These are phyloP conservation scores for Coturnix japonica DNA, from an alignment of 2,113 vertebrate genomes.

Conservation along the genomic window DNA sequence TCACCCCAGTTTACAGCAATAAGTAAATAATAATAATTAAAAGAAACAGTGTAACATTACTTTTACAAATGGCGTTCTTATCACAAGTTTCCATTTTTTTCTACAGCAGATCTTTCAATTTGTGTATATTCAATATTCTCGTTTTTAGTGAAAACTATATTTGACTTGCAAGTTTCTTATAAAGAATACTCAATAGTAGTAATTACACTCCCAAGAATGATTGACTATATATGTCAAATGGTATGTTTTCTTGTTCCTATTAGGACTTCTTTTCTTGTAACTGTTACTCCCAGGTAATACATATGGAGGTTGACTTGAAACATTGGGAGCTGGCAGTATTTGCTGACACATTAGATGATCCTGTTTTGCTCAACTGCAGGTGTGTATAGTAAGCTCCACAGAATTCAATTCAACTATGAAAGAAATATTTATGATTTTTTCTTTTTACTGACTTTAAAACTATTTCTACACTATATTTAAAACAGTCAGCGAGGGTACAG, in stretches of 20 bases:
- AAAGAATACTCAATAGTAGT: background rate
- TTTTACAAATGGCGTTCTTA: background rate
- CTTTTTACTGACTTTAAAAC: background rate
- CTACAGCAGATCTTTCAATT: background rate
- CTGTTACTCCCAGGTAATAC: background rate
- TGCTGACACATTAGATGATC: background rate
- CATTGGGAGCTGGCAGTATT: background rate
- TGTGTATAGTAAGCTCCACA: background rate
- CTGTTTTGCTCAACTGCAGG: background rate
- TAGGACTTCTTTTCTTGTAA: background rate
- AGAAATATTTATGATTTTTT: background rate
- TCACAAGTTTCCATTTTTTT: background rate
- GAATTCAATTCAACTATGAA: background rate
- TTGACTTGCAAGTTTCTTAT: background rate
- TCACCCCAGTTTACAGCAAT: background rate
- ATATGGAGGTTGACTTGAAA: background rate
- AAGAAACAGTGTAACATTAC: background rate
- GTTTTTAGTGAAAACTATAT: background rate
- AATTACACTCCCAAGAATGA: background rate
- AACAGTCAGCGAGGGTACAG: fast-evolving
- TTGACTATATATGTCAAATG: background rate
- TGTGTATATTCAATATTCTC: background rate
- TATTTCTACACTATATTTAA: background rate
- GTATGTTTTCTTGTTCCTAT: background rate
- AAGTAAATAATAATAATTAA: background rate